Conservation (phyloP, 2,797 vertebrate species). For the Echiichthys vipera region DNA sequence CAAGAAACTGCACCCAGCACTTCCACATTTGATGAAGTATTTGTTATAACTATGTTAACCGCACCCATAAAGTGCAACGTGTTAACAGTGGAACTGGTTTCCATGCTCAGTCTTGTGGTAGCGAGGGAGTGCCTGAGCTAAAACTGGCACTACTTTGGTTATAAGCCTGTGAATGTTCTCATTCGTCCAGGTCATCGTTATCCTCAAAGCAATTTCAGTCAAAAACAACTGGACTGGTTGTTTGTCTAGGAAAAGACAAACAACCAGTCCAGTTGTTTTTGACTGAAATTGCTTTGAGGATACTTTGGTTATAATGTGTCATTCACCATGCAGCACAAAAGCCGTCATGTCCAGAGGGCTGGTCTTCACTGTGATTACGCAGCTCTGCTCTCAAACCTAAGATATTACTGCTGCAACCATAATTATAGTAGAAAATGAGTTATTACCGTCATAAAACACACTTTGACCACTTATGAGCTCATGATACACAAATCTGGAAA, state of each 20-base stretch:
- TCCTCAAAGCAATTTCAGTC: no score
- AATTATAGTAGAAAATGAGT: conserved; percentile 25
- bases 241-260: no score
- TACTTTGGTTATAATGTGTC: not conserved
- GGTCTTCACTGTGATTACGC: conserved; percentile 1
- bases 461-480: conserved; percentile 16
- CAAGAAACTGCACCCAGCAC: not conserved
- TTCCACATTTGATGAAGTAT: not conserved
- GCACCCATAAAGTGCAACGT: not conserved
- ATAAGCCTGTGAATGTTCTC: no score
- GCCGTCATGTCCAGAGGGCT: not conserved
- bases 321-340: conserved; percentile 7
- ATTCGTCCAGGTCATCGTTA: no score
- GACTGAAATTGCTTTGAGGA: no score
- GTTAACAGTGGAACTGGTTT: not conserved
- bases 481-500: conserved; percentile 30
- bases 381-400: conserved; percentile 28
- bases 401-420: conserved; percentile 4
- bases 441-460: conserved; percentile 40
- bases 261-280: no score
- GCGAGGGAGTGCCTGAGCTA: not conserved
- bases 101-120: not conserved
- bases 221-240: no score
- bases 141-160: not conserved
- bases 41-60: not conserved